Percentiles rank a stretch among this genome's conserved stretches.
Conservation (phyloP, 1,140 invertebrate species). For the Panulirus ornatus region DNA sequence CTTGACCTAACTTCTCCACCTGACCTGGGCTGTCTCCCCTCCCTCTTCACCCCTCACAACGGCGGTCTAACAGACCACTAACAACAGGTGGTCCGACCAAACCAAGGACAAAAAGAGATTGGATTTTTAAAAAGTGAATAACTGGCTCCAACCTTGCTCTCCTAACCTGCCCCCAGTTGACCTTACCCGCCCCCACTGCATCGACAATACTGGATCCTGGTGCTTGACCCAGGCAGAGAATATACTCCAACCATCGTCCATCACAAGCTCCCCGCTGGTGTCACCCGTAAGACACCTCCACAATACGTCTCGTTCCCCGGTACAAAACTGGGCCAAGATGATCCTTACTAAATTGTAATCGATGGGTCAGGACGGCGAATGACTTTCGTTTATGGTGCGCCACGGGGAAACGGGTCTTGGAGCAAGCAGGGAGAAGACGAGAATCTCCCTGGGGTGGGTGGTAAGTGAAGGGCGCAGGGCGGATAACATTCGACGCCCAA, state of each 20-base stretch:
- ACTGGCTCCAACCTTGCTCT: slow-evolving; percentile 10
- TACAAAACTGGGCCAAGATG: too few relatives aligned
- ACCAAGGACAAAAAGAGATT: neutral
- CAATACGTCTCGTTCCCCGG: neutral
- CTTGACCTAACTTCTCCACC: slow-evolving; percentile 11
- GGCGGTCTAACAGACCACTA: too few relatives aligned
- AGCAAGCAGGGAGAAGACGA: neutral
- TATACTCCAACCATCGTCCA: slow-evolving; percentile 37
- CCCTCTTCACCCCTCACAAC: neutral
- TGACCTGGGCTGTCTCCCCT: slow-evolving; percentile 9
- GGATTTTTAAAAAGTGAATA: slow-evolving; percentile 34
- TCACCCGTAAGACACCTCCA: neutral
- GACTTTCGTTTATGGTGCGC: neutral
- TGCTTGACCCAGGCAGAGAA: neutral
- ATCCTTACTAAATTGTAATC: too few relatives aligned
- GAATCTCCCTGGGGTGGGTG: too few relatives aligned
- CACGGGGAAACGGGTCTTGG: neutral
- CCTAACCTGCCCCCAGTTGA: slow-evolving; percentile 28
- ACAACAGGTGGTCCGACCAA: slow-evolving; percentile 27
- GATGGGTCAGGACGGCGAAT: neutral
- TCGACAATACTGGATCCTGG: slow-evolving; percentile 34
- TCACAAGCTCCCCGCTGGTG: neutral
- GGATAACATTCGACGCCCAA: too few relatives aligned
- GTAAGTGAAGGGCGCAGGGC: too few relatives aligned
- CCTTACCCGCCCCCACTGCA: slow-evolving; percentile 18